Evolutionary conservation across 2,113 vertebrate genomes (phyloP), one percentile per base, ranked within the genome.

Genomic region (Phainopepla nitens): DNA sequence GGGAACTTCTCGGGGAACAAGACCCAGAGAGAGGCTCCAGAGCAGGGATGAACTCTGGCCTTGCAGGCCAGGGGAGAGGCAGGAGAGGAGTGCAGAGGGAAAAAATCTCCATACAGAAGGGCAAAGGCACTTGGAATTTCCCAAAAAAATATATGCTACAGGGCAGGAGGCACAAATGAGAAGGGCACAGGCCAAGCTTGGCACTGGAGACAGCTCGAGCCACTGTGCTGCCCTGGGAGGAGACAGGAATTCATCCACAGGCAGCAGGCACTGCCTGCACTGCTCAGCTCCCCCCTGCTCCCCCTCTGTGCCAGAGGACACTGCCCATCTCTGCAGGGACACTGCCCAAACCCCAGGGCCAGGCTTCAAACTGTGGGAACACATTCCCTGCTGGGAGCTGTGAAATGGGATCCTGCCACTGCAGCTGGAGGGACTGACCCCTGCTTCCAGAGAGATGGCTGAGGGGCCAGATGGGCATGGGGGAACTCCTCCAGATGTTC

Each of bases 101-200:
- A 84, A 73, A 84, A 29, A 61, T 62, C 47, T 39, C 51, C 4
- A 1, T 33, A 61, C 8, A 64, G 65, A 66, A 82, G 39, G 36
- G n/a, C 66, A 95, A 85, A 96, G 49, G 35, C 47, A 82, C n/a
- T 71, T 75, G 36, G 57, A 79, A 87, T 92, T 90, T 81, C 62
- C n/a, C 4, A 18, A 8, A 24, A 24, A 90, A 92, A 90, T 78
- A 24, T 66, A 41, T 92, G 88, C 47, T 44, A 77, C 15, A 93
- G 85, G 90, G 66, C 88, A 95, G 71, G 39, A 91, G 51, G 54
- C 51, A 91, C 71, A 88, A 35, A 82, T 15, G 64, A 86, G 87
- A 47, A 85, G 82, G 60, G 27, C 57, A 61, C 1, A 4, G 33
- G 39, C 62, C 58, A 69, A 70, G 47, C 42, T 19, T 41, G 66